A percentile compares a stretch with the other conserved stretches of the same genome.
Evolutionary conservation across 2,113 vertebrate species (phyloP).

Genomic region (Gymnogyps californianus): DNA sequence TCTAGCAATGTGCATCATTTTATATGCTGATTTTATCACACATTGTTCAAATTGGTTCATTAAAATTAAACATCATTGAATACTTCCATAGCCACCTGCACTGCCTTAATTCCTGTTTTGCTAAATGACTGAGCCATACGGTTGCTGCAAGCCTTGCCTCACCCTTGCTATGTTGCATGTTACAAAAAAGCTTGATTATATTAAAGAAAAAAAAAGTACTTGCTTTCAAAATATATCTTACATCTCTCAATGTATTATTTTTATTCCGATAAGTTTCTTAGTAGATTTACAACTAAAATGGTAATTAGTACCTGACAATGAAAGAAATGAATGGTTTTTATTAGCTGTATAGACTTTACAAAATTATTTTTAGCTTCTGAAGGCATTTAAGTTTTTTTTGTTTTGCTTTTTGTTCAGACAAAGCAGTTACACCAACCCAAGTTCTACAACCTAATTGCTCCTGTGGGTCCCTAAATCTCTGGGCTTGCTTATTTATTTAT

Average conservation of each 20-base stretch:
- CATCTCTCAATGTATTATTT: background rate
- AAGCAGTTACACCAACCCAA: background rate
- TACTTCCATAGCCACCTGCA: constrained; percentile 8
- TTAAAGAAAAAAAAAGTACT: background rate
- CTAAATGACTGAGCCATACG: background rate
- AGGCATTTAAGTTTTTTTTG: background rate
- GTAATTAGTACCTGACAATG: background rate
- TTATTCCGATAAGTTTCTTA: background rate
- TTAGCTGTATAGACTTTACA: background rate
- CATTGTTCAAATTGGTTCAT: constrained; percentile 30
- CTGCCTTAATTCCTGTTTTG: constrained; percentile 1
- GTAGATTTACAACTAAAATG: background rate
- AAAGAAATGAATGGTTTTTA: background rate
- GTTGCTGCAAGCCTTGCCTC: background rate
- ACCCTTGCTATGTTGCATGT: background rate
- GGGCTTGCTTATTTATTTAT: background rate
- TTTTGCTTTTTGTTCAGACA: background rate
- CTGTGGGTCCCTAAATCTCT: background rate
- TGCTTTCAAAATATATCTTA: background rate
- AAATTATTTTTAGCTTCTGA: background rate
- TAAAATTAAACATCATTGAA: constrained; percentile 30
- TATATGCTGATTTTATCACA: constrained; percentile 32
- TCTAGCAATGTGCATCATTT: background rate
- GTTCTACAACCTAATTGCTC: background rate
- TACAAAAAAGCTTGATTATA: background rate